A percentile compares a stretch with the other conserved stretches of the same genome.
Conservation (phyloP, 2,113 vertebrate species). For the Scopus umbretta region DNA sequence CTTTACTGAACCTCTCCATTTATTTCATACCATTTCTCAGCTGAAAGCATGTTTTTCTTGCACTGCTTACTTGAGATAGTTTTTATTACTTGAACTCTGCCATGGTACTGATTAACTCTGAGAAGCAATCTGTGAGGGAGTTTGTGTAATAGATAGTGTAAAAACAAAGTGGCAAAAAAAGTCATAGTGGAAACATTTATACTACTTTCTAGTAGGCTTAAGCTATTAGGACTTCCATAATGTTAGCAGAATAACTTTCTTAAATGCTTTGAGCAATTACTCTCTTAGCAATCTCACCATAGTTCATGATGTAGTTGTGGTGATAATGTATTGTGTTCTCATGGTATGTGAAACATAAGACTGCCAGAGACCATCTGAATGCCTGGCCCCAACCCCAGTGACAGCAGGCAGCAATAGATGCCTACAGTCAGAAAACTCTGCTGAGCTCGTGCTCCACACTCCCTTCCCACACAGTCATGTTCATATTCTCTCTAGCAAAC, state of each 20-base stretch:
- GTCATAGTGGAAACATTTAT: not conserved
- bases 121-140: not conserved
- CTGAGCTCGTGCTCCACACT: accelerated
- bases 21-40: not conserved
- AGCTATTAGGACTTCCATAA: not conserved
- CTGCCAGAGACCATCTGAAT: not conserved
- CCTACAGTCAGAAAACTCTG: not conserved
- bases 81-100: not conserved
- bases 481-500: not conserved
- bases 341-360: not conserved
- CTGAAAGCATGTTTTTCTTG: not conserved
- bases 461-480: not conserved
- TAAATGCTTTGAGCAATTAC: not conserved
- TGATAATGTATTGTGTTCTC: not conserved
- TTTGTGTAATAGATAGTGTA: not conserved
- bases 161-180: not conserved
- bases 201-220: not conserved
- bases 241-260: not conserved
- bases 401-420: not conserved
- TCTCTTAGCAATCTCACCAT: not conserved
- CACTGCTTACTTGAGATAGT: not conserved
- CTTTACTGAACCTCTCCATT: not conserved
- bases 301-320: not conserved
- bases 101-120: not conserved
- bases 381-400: not conserved